Evolutionary conservation across 2,888 invertebrate genomes (phyloP).

Genomic region (Anthrax anthrax): DNA sequence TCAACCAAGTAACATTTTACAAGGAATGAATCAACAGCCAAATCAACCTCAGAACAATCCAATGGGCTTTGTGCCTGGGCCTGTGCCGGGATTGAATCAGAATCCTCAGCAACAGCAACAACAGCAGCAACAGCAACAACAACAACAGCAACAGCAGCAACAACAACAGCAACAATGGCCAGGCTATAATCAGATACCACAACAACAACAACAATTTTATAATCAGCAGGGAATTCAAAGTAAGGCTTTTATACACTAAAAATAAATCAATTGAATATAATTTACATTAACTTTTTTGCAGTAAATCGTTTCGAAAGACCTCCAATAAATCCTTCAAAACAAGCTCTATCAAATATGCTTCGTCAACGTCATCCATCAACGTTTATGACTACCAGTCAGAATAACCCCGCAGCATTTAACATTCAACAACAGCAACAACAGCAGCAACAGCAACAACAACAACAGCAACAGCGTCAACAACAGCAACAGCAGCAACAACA

Average conservation of each 20-base stretch:
- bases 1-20: slow-evolving; percentile 26
- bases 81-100: slow-evolving; percentile 31
- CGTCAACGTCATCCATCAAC: slow-evolving; percentile 61
- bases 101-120: slow-evolving; percentile 29
- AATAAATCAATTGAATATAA: neutral
- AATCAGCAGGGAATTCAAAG: slow-evolving; percentile 30
- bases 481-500: slow-evolving; percentile 21
- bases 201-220: slow-evolving; percentile 23
- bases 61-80: slow-evolving; percentile 29
- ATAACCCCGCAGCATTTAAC: slow-evolving; percentile 21
- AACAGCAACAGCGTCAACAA: slow-evolving; percentile 21
- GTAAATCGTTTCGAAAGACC: slow-evolving; percentile 35
- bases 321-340: slow-evolving; percentile 58
- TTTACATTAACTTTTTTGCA: slow-evolving; percentile 10
- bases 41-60: slow-evolving; percentile 26
- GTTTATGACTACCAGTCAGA: slow-evolving; percentile 28
- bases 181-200: slow-evolving; percentile 27
- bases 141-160: slow-evolving; percentile 26
- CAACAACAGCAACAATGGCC: slow-evolving; percentile 25
- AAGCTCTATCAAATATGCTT: slow-evolving; percentile 74
- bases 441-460: slow-evolving; percentile 16
- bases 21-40: slow-evolving; percentile 18
- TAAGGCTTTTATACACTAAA: slow-evolving; percentile 12
- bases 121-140: slow-evolving; percentile 22
- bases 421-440: slow-evolving; percentile 23